These are phyloP conservation scores for Pyrochroa serraticornis DNA, from an alignment of 2,888 invertebrate genomes.

Conservation along the genomic window DNA sequence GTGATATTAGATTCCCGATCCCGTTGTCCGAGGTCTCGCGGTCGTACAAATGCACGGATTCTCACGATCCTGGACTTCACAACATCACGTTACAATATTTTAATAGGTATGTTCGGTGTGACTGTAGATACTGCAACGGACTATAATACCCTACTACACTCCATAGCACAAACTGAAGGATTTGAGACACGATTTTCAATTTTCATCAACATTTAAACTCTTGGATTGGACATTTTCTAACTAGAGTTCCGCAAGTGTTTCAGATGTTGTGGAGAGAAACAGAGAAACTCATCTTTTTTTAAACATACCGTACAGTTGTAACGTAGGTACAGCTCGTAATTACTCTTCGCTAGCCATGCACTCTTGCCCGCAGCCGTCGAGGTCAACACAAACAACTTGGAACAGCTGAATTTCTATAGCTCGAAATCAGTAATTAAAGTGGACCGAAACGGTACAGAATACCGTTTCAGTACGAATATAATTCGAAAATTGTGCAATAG, in stretches of 20 bases:
- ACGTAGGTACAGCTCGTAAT: constrained; percentile 36
- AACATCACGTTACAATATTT: constrained; percentile 41
- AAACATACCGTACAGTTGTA: no score
- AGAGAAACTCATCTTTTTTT: no score
- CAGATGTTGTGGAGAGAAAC: no score
- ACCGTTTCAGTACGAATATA: background rate
- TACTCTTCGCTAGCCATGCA: constrained; percentile 30
- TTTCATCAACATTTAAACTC: no score
- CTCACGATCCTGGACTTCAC: constrained; percentile 42
- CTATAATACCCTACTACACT: no score
- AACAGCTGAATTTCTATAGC: constrained; percentile 6
- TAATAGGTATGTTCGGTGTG: constrained; percentile 37
- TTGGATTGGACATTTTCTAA: no score
- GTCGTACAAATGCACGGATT: constrained; percentile 42
- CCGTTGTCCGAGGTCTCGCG: constrained; percentile 43
- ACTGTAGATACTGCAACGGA: no score
- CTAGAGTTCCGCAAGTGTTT: no score
- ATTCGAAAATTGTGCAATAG: background rate
- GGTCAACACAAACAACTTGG: constrained; percentile 6
- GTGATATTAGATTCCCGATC: constrained; percentile 42
- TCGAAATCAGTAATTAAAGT: constrained; percentile 1
- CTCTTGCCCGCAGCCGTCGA: constrained; percentile 21
- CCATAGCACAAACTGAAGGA: no score
- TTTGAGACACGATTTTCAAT: no score
- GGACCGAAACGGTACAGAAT: background rate